Evolutionary conservation across 1,140 invertebrate species (phyloP), one percentile per base, ranked within the genome.

Genomic region (Cyrtorhinus lividipennis): DNA sequence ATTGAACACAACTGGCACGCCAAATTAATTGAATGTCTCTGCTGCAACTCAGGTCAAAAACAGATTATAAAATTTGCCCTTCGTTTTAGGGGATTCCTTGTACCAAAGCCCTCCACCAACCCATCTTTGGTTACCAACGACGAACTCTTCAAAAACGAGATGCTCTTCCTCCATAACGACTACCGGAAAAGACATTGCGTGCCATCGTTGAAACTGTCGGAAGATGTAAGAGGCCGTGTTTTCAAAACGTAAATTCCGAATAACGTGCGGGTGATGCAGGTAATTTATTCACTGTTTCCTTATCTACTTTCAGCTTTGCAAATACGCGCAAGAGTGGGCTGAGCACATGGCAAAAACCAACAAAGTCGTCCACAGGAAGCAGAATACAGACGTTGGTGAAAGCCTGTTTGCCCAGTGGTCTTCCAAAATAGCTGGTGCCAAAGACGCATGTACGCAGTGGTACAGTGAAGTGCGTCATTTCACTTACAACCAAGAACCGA

Each of bases 141-240:
- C 22, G 73, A 66, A 25, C 65, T 75, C 65, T 84, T 84, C 67
- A 76, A 77, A 65, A 71, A 75, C 18, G 80, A 83, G 48, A 84
- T 84, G 72, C 74, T 91, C 65, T 77, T 80, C 59, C 81, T 83
- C 30, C 88, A 91, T 73, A 92, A 92, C 70, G 78, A 82, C 63
- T 88, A 86, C 70, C 76, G 90, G 67, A 73, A 72, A 26, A 81
- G 80, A 64, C 89, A 92, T 70, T 80, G 81, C 20, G 84, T 83
- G 1, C 79, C 78, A 44, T 78, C 81, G 2, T 69, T 92, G 60
- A 79, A 82, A 72, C 68, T 92, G 24, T 82, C 79, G 70, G 78
- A 84, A 75, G 79, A 88, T 72, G 84, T 88, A 69, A 71, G 62
- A 67, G 59, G n/a, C n/a, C n/a, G n/a, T n/a, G n/a, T n/a, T n/a